Percentiles rank a stretch among this genome's conserved stretches.
Evolutionary conservation across 2,113 vertebrate genomes (phyloP).

Genomic region (Sitta europaea): DNA sequence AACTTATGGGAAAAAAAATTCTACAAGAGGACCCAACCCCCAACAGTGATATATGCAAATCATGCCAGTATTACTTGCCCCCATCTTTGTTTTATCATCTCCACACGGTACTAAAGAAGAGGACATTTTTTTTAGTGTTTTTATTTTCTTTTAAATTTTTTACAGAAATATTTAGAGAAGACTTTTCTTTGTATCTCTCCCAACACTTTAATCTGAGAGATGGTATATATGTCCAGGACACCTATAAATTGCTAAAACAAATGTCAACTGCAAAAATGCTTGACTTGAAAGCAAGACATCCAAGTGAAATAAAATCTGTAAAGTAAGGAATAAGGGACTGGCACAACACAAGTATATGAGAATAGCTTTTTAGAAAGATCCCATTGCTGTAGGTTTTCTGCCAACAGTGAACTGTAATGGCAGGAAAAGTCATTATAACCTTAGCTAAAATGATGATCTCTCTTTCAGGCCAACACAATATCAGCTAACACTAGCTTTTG

Average conservation of each 20-base stretch:
- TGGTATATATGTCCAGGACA: not conserved
- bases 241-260: not conserved
- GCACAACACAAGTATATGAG: not conserved
- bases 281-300: not conserved
- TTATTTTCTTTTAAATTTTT: not conserved
- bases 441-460: conserved; percentile 13
- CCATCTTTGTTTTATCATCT: not conserved
- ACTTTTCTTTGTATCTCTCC: not conserved
- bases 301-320: not conserved
- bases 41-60: not conserved
- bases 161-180: not conserved
- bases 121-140: not conserved
- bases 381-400: conserved; percentile 3
- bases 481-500: not conserved
- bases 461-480: not conserved
- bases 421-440: conserved; percentile 45
- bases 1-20: too few species aligned
- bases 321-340: not conserved
- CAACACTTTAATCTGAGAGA: not conserved
- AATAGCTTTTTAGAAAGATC: conserved; percentile 3
- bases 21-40: too few species aligned
- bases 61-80: not conserved
- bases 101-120: not conserved
- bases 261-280: not conserved
- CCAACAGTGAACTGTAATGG: conserved; percentile 17